Conservation (phyloP, 2,797 vertebrate genomes). For the Paramormyrops hopkinsi region DNA sequence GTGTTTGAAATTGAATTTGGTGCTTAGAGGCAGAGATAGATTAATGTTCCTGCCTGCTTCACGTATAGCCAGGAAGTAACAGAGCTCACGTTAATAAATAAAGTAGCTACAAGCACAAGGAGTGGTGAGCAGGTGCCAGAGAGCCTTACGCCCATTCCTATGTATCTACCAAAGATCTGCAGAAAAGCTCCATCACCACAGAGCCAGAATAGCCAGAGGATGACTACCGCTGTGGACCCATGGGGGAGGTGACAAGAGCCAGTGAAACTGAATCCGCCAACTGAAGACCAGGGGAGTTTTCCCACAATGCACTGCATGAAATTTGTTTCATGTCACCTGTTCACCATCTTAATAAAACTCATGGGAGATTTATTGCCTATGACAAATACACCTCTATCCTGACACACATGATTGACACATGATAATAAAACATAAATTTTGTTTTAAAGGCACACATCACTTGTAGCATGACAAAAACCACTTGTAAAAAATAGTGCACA, state of each 20-base stretch:
- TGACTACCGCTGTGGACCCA: not conserved
- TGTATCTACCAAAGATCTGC: not conserved
- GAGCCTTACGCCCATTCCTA: constrained; percentile 15
- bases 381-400: not conserved
- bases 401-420: not conserved
- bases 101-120: not conserved
- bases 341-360: not conserved
- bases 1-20: constrained; percentile 19
- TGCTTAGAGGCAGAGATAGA: constrained; percentile 16
- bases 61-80: constrained; percentile 4
- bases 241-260: not conserved
- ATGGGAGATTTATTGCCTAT: not conserved
- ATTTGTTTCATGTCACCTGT: not conserved
- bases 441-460: not conserved
- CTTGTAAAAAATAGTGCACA: not conserved
- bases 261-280: not conserved
- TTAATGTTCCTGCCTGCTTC: constrained; percentile 6
- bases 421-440: not conserved
- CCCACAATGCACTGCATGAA: not conserved
- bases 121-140: constrained; percentile 18
- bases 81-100: not conserved
- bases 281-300: not conserved
- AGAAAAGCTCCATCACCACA: not conserved
- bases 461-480: not conserved
- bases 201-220: not conserved